phyloP scores from a whole-genome alignment of 2,888 invertebrate genomes.

The Cataglyphis albicans region DNA sequence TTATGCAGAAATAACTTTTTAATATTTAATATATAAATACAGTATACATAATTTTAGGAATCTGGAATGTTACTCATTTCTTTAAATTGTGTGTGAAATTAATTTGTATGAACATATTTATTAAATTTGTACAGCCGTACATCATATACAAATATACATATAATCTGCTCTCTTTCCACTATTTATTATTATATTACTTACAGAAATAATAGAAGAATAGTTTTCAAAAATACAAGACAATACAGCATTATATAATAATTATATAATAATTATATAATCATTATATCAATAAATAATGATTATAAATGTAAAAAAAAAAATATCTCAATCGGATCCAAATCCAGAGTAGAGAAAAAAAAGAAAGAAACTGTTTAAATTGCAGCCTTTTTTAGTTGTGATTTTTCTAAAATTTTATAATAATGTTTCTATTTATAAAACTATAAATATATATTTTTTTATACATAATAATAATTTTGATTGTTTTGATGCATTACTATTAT shows the following conservation, averaged over 20 bases:
- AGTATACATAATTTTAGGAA: background rate
- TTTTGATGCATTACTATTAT: background rate
- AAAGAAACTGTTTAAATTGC: background rate
- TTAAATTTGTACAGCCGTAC: background rate
- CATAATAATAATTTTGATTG: background rate
- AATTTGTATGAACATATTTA: constrained; percentile 28
- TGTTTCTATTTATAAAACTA: background rate
- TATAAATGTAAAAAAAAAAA: background rate
- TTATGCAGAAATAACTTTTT: background rate
- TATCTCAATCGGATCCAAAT: background rate
- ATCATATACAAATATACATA: background rate
- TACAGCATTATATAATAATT: constrained; percentile 13
- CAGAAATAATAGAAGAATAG: background rate
- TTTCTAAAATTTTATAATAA: background rate
- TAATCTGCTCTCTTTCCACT: background rate
- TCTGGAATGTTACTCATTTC: constrained; percentile 19
- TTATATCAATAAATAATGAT: background rate
- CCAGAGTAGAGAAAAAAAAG: background rate
- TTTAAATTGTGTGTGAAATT: constrained; percentile 11
- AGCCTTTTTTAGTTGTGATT: background rate
- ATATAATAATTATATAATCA: constrained; percentile 12
- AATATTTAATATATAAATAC: background rate
- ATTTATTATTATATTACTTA: background rate
- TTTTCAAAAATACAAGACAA: background rate
- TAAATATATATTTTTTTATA: background rate